phyloP scores from a whole-genome alignment of 2,113 vertebrate genomes.

The Plecturocebus donacophilus region DNA sequence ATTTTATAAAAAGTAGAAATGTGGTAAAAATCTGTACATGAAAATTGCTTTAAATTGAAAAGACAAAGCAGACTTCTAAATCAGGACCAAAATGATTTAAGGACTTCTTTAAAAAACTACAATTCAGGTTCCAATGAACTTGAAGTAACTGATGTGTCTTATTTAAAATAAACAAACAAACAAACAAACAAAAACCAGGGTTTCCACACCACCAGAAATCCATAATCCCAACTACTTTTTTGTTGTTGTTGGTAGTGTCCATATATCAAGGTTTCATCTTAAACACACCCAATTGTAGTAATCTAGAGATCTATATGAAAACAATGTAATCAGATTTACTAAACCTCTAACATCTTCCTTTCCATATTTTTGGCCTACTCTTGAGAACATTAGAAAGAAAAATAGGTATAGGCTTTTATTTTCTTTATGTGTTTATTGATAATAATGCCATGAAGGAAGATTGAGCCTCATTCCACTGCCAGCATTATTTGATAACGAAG shows the following conservation, averaged over 20 bases:
- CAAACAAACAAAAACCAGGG: too few relatives aligned
- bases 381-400: constrained; percentile 17
- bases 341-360: neutral
- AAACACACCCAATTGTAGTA: neutral
- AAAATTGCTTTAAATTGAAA: constrained; percentile 16
- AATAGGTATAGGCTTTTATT: neutral
- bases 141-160: neutral
- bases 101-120: neutral
- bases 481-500: neutral
- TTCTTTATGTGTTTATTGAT: neutral
- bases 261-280: neutral
- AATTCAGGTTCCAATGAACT: neutral
- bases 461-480: neutral
- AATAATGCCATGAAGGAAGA: neutral
- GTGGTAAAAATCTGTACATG: neutral
- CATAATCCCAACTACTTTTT: neutral
- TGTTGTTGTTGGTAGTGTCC: neutral
- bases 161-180: neutral
- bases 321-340: neutral
- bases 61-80: neutral
- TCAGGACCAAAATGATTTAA: neutral
- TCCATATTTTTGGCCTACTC: neutral
- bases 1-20: constrained; percentile 5
- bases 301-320: neutral
- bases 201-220: neutral